Evolutionary conservation across 2,888 invertebrate genomes (phyloP), one percentile per base, ranked within the genome.

Genomic region (Ophion ellenae): DNA sequence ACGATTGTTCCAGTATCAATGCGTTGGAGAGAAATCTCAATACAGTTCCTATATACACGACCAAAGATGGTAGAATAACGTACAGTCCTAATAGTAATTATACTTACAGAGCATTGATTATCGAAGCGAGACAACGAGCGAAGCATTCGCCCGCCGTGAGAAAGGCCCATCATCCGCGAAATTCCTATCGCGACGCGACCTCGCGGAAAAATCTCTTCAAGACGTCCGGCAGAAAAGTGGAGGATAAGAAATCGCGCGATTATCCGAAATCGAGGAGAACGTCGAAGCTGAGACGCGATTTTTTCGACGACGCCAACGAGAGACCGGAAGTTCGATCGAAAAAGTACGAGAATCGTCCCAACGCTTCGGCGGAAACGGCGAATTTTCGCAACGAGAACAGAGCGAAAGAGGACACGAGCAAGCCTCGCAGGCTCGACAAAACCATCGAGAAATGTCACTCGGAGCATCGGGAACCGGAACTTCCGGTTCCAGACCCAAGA

Each of bases 11-110:
- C 32, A 76, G 59, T 45, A 53, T n/a, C 36, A 86, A 87, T 36
- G 76, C 75, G 0, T 73, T 86, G 17, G 87, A 87, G 70, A 85
- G 84, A 66, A 87, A 93, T 85, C 87, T 93, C 64, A 92, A 94
- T 74, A 89, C 91, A 76, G 93, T 94, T 87, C 94, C 94, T 82
- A 91, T 94, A 69, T 94, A 94, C 80, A 94, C 92, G 75, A 94
- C 94, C 45, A 94, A 93, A 88, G 94, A 94, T 79, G 94, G 94
- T 45, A 94, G 93, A 87, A 93, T 94, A 78, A 93, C 90, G 6
- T 94, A 94, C 84, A 94, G 94, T 79, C 93, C 93, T 2, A 94
- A 94, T 87, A 90, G 92, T 11, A 92, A 89, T 81, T 94, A 91
- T 63, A 93, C 93, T 0, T 92, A 93, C 80, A 90, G 92, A 20